Conservation (phyloP, 2,888 invertebrate genomes). For the Drosophila prostipennis region DNA sequence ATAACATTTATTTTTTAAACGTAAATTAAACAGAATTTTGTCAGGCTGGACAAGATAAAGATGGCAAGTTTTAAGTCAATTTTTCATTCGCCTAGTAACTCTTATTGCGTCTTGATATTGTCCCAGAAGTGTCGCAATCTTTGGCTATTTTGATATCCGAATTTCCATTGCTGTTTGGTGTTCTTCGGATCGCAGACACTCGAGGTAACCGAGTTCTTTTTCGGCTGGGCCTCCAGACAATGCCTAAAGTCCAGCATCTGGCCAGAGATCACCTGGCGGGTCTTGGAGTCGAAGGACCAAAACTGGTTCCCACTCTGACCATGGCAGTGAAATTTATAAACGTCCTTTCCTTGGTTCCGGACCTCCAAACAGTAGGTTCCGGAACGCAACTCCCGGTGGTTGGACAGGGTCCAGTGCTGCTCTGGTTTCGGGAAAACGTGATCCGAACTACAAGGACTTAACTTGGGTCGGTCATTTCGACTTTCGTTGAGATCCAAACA, state of each 20-base stretch:
- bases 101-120: slow-evolving; percentile 23
- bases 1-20: not conserved
- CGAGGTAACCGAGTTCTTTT: slow-evolving; percentile 85
- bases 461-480: slow-evolving; percentile 39
- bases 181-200: slow-evolving; percentile 86
- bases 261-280: slow-evolving; percentile 70
- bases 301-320: slow-evolving; percentile 96
- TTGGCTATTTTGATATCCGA: slow-evolving; percentile 74
- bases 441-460: slow-evolving; percentile 72
- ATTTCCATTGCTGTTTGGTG: slow-evolving; percentile 76
- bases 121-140: slow-evolving; percentile 67
- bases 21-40: not conserved
- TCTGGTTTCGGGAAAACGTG: slow-evolving; percentile 66
- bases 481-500: slow-evolving; percentile 89
- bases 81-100: not conserved
- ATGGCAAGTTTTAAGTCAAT: not conserved
- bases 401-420: slow-evolving; percentile 78
- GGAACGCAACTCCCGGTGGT: slow-evolving; percentile 76
- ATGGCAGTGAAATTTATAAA: slow-evolving; percentile 94
- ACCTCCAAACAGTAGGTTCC: slow-evolving; percentile 94
- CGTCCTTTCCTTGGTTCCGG: slow-evolving; percentile 87
- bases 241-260: slow-evolving; percentile 83
- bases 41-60: not conserved
- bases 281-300: slow-evolving; percentile 91
- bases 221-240: slow-evolving; percentile 90